Percentiles rank a stretch among this genome's conserved stretches.
phyloP scores from a whole-genome alignment of 2,888 invertebrate genomes.

The Ophion ellenae region DNA sequence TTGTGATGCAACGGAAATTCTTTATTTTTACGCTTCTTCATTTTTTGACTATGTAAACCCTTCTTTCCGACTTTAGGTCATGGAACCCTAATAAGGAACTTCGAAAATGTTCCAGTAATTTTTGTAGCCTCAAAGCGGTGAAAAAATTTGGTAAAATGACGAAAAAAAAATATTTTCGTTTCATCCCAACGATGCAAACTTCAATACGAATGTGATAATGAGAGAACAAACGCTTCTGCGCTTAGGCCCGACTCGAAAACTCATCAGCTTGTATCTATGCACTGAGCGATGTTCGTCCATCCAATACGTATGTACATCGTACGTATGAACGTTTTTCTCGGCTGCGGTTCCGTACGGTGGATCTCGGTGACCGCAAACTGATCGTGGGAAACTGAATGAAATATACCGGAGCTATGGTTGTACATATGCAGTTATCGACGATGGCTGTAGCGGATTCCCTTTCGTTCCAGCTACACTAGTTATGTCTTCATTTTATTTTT shows the following conservation, averaged over 20 bases:
- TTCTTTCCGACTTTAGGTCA: too few species aligned
- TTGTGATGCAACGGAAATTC: too few species aligned
- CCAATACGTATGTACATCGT: neutral
- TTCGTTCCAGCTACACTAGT: constrained; percentile 47
- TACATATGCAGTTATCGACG: constrained; percentile 17
- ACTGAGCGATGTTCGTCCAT: constrained; percentile 6
- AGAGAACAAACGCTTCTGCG: neutral
- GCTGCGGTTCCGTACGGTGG: constrained; percentile 18
- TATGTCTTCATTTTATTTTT: constrained; percentile 2
- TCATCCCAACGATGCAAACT: too few species aligned
- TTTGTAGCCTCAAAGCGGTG: too few species aligned
- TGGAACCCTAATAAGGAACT: too few species aligned
- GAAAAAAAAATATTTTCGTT: too few species aligned
- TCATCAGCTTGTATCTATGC: neutral
- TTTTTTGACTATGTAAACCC: too few species aligned
- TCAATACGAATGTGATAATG: neutral
- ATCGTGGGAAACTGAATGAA: constrained; percentile 47
- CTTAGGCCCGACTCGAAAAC: constrained; percentile 1
- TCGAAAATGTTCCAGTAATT: too few species aligned
- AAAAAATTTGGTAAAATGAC: too few species aligned
- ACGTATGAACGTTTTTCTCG: constrained; percentile 9
- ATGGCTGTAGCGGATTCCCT: constrained; percentile 30
- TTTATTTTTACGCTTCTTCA: too few species aligned
- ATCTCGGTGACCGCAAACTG: constrained; percentile 46
- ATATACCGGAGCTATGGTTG: constrained; percentile 7